Percentiles rank a stretch among this genome's conserved stretches.
Conservation (phyloP, 2,888 invertebrate species). For the Tipula helvola region DNA sequence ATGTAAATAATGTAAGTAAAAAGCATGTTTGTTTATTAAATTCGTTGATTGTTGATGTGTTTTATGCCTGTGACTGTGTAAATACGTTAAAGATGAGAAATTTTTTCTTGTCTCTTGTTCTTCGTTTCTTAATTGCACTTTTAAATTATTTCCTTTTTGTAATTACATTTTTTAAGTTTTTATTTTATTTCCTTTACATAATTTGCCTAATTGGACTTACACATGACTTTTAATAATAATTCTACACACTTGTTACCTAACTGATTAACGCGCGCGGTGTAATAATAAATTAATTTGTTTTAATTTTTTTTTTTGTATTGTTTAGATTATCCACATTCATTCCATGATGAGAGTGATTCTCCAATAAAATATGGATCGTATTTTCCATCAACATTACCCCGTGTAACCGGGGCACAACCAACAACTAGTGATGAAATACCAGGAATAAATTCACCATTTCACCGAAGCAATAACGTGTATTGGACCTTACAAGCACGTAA, state of each 20-base stretch:
- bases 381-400: slow-evolving; percentile 25
- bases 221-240: slow-evolving; percentile 9
- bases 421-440: slow-evolving; percentile 33
- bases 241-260: neutral
- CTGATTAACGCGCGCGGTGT: neutral
- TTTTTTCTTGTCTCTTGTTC: neutral
- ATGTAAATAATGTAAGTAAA: neutral
- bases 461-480: slow-evolving; percentile 39
- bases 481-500: slow-evolving; percentile 42
- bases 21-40: neutral
- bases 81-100: neutral
- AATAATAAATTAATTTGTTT: neutral
- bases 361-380: slow-evolving; percentile 21
- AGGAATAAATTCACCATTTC: slow-evolving; percentile 25
- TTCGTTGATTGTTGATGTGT: neutral
- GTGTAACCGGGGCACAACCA: slow-evolving; percentile 29
- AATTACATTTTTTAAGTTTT: neutral
- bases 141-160: neutral
- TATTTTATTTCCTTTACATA: neutral
- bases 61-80: neutral
- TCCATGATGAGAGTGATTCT: slow-evolving; percentile 33
- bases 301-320: neutral
- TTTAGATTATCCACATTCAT: slow-evolving; percentile 54
- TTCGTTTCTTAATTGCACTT: neutral
- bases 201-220: slow-evolving; percentile 10